A percentile compares a stretch with the other conserved stretches of the same genome.
Evolutionary conservation across 2,888 invertebrate genomes (phyloP).

Genomic region (Nephrotoma flavescens): DNA sequence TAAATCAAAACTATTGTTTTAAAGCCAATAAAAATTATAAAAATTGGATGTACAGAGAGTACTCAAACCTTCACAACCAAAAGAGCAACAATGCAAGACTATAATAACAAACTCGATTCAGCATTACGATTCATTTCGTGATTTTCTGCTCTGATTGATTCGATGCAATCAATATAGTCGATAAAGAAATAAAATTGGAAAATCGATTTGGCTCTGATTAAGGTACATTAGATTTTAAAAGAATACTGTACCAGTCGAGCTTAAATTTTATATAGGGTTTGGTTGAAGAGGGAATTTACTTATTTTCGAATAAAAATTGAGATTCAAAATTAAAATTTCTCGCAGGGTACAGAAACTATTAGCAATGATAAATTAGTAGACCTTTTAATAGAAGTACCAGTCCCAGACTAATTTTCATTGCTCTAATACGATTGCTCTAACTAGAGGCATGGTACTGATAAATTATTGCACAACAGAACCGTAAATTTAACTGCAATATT

Average conservation of each 20-base stretch:
- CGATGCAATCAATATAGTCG: background rate
- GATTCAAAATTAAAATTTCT: no score
- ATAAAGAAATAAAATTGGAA: background rate
- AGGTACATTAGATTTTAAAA: background rate
- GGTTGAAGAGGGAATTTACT: background rate
- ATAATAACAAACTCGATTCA: background rate
- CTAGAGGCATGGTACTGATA: no score
- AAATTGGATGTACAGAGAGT: background rate
- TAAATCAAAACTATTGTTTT: background rate
- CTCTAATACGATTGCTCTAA: no score
- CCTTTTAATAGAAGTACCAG: no score
- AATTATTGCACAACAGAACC: no score
- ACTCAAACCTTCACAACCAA: background rate
- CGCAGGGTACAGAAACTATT: no score
- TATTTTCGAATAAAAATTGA: background rate
- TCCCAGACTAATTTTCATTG: no score
- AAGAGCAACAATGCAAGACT: background rate
- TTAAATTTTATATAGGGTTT: background rate
- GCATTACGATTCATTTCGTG: background rate
- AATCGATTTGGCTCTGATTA: background rate
- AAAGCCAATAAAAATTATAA: background rate
- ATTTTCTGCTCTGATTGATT: background rate
- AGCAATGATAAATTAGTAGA: no score
- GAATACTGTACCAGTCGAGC: background rate
- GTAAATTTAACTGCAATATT: no score